These are phyloP conservation scores for Synanthedon myopaeformis DNA, from an alignment of 2,888 invertebrate genomes.

Conservation along the genomic window DNA sequence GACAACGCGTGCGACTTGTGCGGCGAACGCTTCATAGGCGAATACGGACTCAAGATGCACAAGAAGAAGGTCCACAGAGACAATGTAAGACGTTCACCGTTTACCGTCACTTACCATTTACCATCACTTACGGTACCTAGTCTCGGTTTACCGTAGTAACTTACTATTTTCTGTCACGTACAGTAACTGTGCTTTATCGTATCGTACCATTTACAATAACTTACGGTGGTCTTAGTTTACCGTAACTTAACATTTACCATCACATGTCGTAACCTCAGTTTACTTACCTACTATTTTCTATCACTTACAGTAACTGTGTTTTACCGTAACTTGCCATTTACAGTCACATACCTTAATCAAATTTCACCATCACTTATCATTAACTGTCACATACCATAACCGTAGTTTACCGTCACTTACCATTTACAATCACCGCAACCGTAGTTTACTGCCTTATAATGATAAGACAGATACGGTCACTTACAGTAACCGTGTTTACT, in stretches of 20 bases:
- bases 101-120: neutral
- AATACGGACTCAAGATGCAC: constrained; percentile 38
- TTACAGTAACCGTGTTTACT: too few relatives aligned
- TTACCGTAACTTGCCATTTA: neutral
- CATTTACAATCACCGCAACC: neutral
- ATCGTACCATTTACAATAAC: neutral
- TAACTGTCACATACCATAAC: neutral
- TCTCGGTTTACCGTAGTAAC: neutral
- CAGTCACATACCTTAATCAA: neutral
- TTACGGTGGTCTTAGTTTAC: neutral
- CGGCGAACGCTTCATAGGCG: constrained; percentile 39
- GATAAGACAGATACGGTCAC: too few relatives aligned
- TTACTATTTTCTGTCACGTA: neutral
- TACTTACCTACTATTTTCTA: neutral
- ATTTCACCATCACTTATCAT: neutral
- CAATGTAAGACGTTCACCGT: constrained; percentile 2
- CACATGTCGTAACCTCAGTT: too few relatives aligned
- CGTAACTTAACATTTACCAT: neutral
- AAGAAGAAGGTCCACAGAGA: constrained; percentile 32
- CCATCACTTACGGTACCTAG: neutral
- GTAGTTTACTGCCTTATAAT: too few relatives aligned
- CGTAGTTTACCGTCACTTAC: neutral
- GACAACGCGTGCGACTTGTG: constrained; percentile 32
- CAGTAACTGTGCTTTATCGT: neutral
- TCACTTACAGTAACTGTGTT: neutral